Conservation (phyloP, 2,113 vertebrate genomes). For the Passer montanus region DNA sequence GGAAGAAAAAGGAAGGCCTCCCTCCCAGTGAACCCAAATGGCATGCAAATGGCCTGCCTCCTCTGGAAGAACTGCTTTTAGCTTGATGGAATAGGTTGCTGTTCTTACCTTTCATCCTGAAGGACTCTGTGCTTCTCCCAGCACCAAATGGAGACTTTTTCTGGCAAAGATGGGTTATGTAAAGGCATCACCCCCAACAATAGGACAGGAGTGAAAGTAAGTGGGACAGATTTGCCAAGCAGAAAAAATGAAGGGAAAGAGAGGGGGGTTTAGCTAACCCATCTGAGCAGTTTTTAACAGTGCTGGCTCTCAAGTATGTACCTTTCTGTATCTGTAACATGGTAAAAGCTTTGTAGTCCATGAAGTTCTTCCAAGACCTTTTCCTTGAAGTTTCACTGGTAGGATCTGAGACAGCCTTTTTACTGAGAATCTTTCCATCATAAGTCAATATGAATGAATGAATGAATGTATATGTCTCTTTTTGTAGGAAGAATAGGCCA, state of each 20-base stretch:
- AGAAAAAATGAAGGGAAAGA: not conserved
- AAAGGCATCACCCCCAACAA: not conserved
- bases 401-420: not conserved
- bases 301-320: fast-evolving
- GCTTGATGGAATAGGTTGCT: conserved; percentile 36
- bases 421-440: not conserved
- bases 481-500: not conserved
- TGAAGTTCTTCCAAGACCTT: not conserved
- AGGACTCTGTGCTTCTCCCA: not conserved
- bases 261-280: not conserved
- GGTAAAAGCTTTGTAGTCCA: not conserved
- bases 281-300: not conserved
- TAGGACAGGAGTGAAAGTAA: not conserved
- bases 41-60: conserved; percentile 6
- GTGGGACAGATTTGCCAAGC: not conserved
- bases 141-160: not conserved
- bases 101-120: conserved; percentile 49
- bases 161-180: not conserved
- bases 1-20: not conserved
- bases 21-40: not conserved
- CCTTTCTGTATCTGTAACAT: not conserved
- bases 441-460: not conserved
- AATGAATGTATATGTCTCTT: not conserved
- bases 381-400: not conserved
- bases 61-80: conserved; percentile 38